Percentiles rank a stretch among this genome's conserved stretches.
phyloP scores from a whole-genome alignment of 2,888 invertebrate genomes.

The Achlya flavicornis region DNA sequence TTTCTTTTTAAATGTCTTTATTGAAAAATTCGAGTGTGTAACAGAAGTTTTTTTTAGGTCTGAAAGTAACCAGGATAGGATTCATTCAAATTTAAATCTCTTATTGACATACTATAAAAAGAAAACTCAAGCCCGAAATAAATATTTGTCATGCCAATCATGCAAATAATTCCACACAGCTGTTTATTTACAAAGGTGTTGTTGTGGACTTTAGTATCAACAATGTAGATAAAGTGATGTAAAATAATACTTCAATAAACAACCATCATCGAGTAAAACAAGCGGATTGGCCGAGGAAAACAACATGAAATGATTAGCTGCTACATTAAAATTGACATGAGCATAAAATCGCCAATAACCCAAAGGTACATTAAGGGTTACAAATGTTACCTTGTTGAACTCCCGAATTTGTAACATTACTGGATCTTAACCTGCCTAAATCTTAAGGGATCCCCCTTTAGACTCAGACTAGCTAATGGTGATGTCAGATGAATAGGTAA shows the following conservation, averaged over 20 bases:
- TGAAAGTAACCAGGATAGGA: too few relatives aligned
- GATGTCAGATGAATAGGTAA: not conserved
- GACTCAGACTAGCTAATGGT: too few relatives aligned
- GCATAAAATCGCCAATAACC: not conserved
- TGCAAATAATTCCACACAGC: not conserved
- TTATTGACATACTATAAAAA: not conserved
- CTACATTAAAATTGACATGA: not conserved
- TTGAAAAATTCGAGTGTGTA: too few relatives aligned
- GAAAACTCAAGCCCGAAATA: not conserved
- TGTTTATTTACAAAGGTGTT: not conserved
- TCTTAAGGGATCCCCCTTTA: not conserved
- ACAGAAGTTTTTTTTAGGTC: too few relatives aligned
- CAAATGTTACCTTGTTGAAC: not conserved
- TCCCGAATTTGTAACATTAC: not conserved
- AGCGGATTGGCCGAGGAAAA: not conserved
- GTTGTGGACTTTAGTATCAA: slow-evolving; percentile 3
- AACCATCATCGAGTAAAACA: not conserved
- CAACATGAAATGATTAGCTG: not conserved
- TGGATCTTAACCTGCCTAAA: not conserved
- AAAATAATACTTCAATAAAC: slow-evolving; percentile 5
- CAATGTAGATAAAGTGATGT: slow-evolving; percentile 6
- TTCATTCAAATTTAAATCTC: not conserved
- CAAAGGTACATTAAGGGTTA: not conserved
- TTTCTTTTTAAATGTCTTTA: too few relatives aligned
- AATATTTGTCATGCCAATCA: not conserved